Conservation (phyloP, 2,797 vertebrate genomes). For the Acanthis flammea region DNA sequence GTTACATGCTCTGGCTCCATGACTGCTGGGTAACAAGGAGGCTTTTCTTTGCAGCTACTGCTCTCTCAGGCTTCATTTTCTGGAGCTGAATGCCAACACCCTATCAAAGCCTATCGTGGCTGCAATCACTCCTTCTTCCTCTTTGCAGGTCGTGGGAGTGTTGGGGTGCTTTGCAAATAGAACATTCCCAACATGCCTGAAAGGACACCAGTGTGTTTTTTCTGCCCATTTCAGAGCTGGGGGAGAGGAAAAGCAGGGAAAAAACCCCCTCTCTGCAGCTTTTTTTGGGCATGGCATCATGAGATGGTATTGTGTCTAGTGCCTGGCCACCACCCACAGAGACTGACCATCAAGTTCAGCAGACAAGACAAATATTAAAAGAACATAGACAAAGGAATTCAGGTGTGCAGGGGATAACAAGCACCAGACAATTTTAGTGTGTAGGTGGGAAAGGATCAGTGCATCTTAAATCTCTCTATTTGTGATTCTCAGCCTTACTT, state of each 20-base stretch:
- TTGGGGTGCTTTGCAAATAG: neutral
- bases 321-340: too few species aligned
- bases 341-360: neutral
- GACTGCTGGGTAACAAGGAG: neutral
- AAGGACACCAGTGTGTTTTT: fast-evolving
- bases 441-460: neutral
- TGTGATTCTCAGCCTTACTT: neutral
- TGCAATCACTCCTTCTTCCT: neutral
- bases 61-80: neutral
- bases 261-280: neutral
- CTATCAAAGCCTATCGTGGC: neutral
- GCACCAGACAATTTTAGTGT: neutral
- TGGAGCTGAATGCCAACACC: neutral
- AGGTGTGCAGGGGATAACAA: neutral
- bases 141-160: neutral
- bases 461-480: neutral
- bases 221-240: neutral
- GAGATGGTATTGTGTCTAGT: neutral
- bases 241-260: neutral
- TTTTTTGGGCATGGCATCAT: neutral
- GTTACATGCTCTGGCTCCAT: neutral
- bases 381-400: neutral
- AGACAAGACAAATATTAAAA: neutral
- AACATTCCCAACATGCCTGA: neutral
- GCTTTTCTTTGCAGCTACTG: neutral